phyloP scores from a whole-genome alignment of 2,797 vertebrate species.

The Phrynocephalus guinanensis region DNA sequence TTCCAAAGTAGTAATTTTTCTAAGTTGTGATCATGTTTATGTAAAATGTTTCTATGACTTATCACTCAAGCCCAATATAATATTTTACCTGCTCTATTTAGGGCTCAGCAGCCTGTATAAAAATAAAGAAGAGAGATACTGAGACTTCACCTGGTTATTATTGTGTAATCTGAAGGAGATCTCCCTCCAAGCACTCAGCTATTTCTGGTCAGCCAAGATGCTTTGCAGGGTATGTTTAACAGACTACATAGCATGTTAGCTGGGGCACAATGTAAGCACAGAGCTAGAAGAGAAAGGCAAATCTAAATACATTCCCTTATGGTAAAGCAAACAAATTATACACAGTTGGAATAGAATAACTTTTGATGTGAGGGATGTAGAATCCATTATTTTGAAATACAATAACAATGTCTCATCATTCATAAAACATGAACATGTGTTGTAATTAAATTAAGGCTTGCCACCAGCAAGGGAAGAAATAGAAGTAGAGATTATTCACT shows the following conservation, averaged over 20 bases:
- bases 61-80: background rate
- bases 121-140: background rate
- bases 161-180: background rate
- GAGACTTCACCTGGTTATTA: background rate
- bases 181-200: background rate
- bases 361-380: slow-evolving; percentile 25
- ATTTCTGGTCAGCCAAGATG: background rate
- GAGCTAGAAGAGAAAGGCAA: background rate
- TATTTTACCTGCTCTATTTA: background rate
- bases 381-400: slow-evolving; percentile 17
- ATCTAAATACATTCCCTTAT: slow-evolving; percentile 11
- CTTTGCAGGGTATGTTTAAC: background rate
- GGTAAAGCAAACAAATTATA: slow-evolving; percentile 27
- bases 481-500: background rate
- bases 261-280: background rate
- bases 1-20: too few species aligned
- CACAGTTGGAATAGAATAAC: slow-evolving; percentile 18
- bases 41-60: background rate
- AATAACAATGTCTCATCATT: slow-evolving; percentile 19
- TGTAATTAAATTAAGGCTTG: slow-evolving; percentile 44
- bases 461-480: slow-evolving; percentile 11
- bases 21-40: background rate
- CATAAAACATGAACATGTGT: slow-evolving; percentile 45
- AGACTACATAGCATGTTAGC: background rate
- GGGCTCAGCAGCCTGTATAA: background rate